Percentiles rank a stretch among this genome's conserved stretches.
Conservation (phyloP, 2,888 invertebrate species). For the Drosophila pseudotalamancana region DNA sequence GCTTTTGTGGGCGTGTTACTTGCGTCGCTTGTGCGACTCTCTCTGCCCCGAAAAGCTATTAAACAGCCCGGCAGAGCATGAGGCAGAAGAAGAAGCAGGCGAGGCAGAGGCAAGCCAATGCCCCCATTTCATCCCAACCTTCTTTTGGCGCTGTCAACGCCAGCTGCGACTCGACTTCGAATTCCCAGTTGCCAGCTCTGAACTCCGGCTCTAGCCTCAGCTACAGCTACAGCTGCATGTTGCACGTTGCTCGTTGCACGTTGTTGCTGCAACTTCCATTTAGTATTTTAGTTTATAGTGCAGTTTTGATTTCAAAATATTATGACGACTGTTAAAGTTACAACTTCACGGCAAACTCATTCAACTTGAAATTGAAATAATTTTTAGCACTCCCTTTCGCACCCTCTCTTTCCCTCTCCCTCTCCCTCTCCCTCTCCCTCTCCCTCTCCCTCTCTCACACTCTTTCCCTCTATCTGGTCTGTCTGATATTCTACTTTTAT, state of each 20-base stretch:
- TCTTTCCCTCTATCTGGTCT: not conserved
- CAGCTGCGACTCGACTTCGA: slow-evolving; percentile 48
- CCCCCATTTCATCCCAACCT: not conserved
- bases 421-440: not conserved
- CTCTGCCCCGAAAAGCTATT: slow-evolving; percentile 53
- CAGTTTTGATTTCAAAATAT: slow-evolving; percentile 72
- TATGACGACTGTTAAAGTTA: slow-evolving; percentile 68
- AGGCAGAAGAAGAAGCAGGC: not conserved
- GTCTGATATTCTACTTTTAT: slow-evolving; percentile 29
- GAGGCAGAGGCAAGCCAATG: not conserved
- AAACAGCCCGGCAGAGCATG: slow-evolving; percentile 30
- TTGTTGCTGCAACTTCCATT: slow-evolving; percentile 50
- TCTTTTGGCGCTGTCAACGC: slow-evolving; percentile 56
- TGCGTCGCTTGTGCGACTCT: slow-evolving; percentile 31
- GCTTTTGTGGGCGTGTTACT: slow-evolving; percentile 51
- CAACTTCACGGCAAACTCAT: slow-evolving; percentile 50
- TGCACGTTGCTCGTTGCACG: slow-evolving; percentile 18
- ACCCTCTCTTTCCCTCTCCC: not conserved
- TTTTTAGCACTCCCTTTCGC: slow-evolving; percentile 15
- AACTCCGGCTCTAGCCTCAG: not conserved
- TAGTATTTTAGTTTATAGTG: slow-evolving; percentile 62
- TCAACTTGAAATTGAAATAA: slow-evolving; percentile 60
- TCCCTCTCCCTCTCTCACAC: not conserved
- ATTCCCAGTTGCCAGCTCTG: slow-evolving; percentile 23
- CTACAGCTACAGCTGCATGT: slow-evolving; percentile 19